Conservation (phyloP, 2,888 invertebrate species). For the Tenthredo scrophulariae region DNA sequence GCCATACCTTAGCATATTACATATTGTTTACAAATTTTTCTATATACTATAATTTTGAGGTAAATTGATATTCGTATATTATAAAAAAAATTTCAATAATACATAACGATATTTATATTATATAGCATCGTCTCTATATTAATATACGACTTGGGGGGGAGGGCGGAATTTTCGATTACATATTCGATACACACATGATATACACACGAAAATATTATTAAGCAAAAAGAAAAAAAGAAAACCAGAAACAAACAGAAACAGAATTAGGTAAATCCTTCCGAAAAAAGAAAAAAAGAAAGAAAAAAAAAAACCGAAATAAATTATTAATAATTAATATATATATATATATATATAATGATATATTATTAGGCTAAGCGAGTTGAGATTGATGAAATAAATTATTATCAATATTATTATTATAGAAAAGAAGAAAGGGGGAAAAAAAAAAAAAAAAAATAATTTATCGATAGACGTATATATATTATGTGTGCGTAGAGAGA, state of each 20-base stretch:
- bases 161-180: background rate
- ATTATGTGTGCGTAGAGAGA: background rate
- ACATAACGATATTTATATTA: too few relatives aligned
- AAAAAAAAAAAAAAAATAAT: background rate
- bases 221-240: background rate
- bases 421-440: background rate
- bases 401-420: background rate
- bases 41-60: too few relatives aligned
- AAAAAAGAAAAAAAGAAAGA: background rate
- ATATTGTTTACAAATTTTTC: too few relatives aligned
- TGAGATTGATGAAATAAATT: conserved; percentile 38
- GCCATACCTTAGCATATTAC: too few relatives aligned
- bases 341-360: background rate
- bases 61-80: too few relatives aligned
- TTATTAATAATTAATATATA: background rate
- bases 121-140: too few relatives aligned
- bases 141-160: too few relatives aligned
- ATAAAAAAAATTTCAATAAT: too few relatives aligned
- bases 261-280: background rate
- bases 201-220: background rate
- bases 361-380: background rate
- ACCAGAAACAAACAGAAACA: background rate
- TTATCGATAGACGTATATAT: background rate
- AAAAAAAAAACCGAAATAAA: background rate
- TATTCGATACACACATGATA: too few relatives aligned